Evolutionary conservation across 2,888 invertebrate species (phyloP).

Genomic region (Gasteruption jaculator): DNA sequence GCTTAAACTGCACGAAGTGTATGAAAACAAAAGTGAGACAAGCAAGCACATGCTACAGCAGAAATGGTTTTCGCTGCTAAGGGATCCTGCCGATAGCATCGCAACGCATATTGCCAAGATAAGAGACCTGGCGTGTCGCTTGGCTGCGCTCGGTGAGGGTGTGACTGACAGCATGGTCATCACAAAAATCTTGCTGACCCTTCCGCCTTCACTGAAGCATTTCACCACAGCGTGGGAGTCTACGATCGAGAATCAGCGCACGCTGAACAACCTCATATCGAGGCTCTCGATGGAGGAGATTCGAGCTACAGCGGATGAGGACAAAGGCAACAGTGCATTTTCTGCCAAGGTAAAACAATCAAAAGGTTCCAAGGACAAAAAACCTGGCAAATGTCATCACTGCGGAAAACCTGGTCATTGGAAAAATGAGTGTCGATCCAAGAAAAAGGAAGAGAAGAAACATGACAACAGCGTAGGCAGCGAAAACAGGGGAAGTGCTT

Average conservation of each 20-base stretch:
- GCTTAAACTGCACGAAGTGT: conserved; percentile 13
- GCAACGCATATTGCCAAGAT: conserved; percentile 10
- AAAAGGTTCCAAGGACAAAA: too few species aligned
- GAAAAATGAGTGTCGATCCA: conserved; percentile 16
- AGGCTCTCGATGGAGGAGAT: conserved; percentile 16
- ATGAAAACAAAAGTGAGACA: conserved; percentile 19
- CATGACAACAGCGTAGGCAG: conserved; percentile 11
- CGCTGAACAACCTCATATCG: too few species aligned
- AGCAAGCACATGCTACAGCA: conserved; percentile 16
- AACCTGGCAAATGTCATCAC: conserved; percentile 6
- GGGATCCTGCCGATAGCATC: conserved; percentile 6
- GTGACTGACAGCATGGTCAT: conserved; percentile 17
- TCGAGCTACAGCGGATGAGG: conserved; percentile 12
- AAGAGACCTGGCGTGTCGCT: conserved; percentile 4
- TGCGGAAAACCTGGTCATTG: conserved; percentile 18
- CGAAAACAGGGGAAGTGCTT: too few species aligned
- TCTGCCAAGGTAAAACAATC: too few species aligned
- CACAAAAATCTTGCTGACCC: conserved; percentile 18
- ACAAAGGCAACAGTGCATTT: too few species aligned
- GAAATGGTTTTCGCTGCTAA: conserved; percentile 8
- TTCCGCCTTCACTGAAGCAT: conserved; percentile 15
- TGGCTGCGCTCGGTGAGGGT: conserved; percentile 16
- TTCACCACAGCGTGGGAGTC: conserved; percentile 19
- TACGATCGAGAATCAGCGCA: too few species aligned
- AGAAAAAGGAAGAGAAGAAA: neutral